phyloP scores from a whole-genome alignment of 2,113 vertebrate genomes.

The Misgurnus mizolepis region DNA sequence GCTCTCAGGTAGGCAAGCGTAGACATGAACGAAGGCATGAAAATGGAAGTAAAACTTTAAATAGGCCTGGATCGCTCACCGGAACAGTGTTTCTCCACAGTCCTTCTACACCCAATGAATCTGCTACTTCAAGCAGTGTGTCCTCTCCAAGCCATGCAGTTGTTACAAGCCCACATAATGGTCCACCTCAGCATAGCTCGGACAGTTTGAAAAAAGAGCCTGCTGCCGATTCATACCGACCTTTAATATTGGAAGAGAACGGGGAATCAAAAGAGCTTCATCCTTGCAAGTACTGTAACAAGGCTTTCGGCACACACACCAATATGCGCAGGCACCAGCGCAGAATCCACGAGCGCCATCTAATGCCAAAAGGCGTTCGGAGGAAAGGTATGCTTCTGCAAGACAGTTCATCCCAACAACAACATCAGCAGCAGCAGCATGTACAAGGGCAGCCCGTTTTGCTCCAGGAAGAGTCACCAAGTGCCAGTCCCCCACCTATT shows the following conservation, averaged over 20 bases:
- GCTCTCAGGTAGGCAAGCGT: conserved; percentile 91
- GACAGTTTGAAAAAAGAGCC: conserved; percentile 65
- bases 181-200: conserved; percentile 57
- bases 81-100: conserved; percentile 61
- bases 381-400: conserved; percentile 89
- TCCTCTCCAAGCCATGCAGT: conserved; percentile 59
- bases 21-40: conserved; percentile 93
- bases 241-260: conserved; percentile 79
- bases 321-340: conserved; percentile 97
- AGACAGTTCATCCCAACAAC: conserved; percentile 69
- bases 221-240: conserved; percentile 59
- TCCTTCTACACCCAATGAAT: conserved; percentile 59
- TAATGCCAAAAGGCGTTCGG: conserved; percentile 92
- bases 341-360: conserved; percentile 92
- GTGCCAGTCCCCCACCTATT: conserved; percentile 70
- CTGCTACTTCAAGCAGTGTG: conserved; percentile 66
- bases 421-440: conserved; percentile 1
- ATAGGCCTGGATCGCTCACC: conserved; percentile 72
- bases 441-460: conserved; percentile 59
- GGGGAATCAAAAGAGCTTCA: conserved; percentile 89
- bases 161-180: conserved; percentile 66
- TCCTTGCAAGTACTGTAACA: conserved; percentile 94
- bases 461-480: conserved; percentile 67
- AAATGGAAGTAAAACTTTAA: conserved; percentile 76
- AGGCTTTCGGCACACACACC: conserved; percentile 96